Conservation (phyloP, 2,888 invertebrate genomes). For the Nomada lathburiana region DNA sequence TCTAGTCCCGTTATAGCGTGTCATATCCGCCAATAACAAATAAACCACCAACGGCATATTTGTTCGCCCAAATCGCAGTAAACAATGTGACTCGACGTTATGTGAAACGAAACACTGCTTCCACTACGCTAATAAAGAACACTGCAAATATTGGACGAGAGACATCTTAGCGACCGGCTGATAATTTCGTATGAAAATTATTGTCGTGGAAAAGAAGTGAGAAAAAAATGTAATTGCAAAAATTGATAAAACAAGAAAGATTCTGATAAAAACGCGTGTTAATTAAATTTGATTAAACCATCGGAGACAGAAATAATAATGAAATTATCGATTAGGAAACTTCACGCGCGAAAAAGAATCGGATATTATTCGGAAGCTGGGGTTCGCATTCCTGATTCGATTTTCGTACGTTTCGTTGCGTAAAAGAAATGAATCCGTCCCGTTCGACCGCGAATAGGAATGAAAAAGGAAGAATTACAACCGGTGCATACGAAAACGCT, state of each 20-base stretch:
- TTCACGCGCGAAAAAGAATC: neutral
- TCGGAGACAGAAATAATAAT: neutral
- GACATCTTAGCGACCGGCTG: slow-evolving; percentile 6
- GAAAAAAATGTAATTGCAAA: neutral
- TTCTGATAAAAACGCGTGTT: neutral
- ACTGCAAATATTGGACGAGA: neutral
- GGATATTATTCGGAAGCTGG: neutral
- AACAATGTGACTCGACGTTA: neutral
- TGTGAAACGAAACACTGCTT: slow-evolving; percentile 13
- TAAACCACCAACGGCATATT: neutral
- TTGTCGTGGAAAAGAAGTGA: neutral
- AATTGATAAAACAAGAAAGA: neutral
- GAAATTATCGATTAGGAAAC: no score
- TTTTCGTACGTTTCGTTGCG: slow-evolving; percentile 21
- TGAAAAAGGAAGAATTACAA: slow-evolving; percentile 21
- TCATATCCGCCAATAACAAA: neutral
- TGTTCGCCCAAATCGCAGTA: neutral
- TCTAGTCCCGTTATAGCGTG: neutral
- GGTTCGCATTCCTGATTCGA: neutral
- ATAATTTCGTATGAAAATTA: neutral
- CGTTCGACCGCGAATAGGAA: neutral
- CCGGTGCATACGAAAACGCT: slow-evolving; percentile 16
- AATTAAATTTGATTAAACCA: neutral
- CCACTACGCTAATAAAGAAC: neutral
- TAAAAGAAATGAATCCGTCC: slow-evolving; percentile 1